These are phyloP conservation scores for Lasioglossum morio DNA, from an alignment of 2,888 invertebrate genomes.

Conservation along the genomic window DNA sequence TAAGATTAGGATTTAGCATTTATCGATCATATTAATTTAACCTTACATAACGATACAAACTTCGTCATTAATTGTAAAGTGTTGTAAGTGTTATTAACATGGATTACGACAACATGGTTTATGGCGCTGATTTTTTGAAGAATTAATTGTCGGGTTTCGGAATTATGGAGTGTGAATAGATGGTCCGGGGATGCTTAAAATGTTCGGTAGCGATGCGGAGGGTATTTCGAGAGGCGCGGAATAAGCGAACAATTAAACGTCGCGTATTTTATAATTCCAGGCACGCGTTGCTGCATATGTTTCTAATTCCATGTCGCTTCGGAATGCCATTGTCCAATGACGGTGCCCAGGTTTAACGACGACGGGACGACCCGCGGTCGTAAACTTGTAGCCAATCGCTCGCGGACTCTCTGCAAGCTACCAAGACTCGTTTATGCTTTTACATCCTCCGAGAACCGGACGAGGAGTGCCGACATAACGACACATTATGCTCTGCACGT, in stretches of 20 bases:
- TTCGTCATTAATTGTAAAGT: too few species aligned
- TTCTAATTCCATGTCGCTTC: conserved; percentile 8
- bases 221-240: not conserved
- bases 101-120: too few species aligned
- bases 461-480: conserved; percentile 71
- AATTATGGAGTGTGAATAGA: not conserved
- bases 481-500: conserved; percentile 71
- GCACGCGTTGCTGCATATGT: conserved; percentile 23
- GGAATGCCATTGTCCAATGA: conserved; percentile 50
- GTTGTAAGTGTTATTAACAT: too few species aligned
- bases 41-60: too few species aligned
- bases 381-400: conserved; percentile 66
- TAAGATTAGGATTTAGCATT: too few species aligned
- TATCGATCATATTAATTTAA: too few species aligned
- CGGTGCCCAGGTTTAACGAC: conserved; percentile 56
- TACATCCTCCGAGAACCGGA: conserved; percentile 68
- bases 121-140: too few species aligned
- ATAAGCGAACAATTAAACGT: conserved; percentile 2
- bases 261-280: not conserved
- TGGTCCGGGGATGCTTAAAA: not conserved
- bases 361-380: conserved; percentile 51
- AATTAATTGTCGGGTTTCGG: not conserved
- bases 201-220: not conserved
- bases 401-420: conserved; percentile 52
- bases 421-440: conserved; percentile 65